Conservation (phyloP, 2,888 invertebrate genomes). For the Mythimna pallens region DNA sequence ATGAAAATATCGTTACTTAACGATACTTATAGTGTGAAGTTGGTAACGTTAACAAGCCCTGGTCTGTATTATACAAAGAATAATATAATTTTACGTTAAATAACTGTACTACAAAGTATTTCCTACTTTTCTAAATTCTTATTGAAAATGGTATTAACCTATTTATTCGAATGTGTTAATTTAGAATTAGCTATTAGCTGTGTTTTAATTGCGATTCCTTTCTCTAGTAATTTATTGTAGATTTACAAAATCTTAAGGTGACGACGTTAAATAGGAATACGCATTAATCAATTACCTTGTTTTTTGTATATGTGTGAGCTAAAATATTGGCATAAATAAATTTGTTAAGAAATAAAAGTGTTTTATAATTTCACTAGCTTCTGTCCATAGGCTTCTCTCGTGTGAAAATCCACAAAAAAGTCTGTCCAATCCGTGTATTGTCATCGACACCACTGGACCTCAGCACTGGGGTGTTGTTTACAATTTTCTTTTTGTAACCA, state of each 20-base stretch:
- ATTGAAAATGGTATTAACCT: conserved; percentile 30
- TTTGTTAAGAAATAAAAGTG: conserved; percentile 22
- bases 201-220: conserved; percentile 20
- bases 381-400: too few relatives aligned
- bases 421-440: too few relatives aligned
- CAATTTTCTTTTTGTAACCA: too few relatives aligned
- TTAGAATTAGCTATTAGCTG: conserved; percentile 32
- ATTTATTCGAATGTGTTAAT: conserved; percentile 24
- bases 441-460: too few relatives aligned
- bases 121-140: conserved; percentile 29
- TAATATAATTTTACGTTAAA: neutral
- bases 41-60: too few relatives aligned
- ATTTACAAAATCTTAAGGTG: conserved; percentile 13
- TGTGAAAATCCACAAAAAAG: too few relatives aligned
- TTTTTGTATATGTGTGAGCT: conserved; percentile 57
- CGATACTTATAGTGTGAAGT: too few relatives aligned
- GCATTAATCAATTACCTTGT: conserved; percentile 22
- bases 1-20: too few relatives aligned
- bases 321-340: conserved; percentile 58
- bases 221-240: conserved; percentile 70
- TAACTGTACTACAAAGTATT: conserved; percentile 29
- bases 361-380: conserved; percentile 6
- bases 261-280: conserved; percentile 20
- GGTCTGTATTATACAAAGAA: neutral
- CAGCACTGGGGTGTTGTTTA: too few relatives aligned